Evolutionary conservation across 2,113 vertebrate genomes (phyloP).

Genomic region (Paracanthobrama guichenoti): DNA sequence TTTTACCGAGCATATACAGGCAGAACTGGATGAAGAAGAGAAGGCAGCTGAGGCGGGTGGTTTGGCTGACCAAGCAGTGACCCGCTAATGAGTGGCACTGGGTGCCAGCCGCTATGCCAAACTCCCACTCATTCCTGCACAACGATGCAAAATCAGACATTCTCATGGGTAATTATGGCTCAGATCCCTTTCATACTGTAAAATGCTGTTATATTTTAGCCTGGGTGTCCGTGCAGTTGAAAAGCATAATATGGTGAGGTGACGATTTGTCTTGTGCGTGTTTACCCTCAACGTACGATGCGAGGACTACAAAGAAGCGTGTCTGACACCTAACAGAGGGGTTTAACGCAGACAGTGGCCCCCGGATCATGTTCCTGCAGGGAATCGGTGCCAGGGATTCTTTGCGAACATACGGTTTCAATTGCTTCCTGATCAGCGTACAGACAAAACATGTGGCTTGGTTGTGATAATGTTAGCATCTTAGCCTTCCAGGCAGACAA

Average conservation of each 20-base stretch:
- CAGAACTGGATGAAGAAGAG: constrained; percentile 23
- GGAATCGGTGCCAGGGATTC: constrained; percentile 19
- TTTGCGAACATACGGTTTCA: constrained; percentile 20
- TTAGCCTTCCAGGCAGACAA: not conserved
- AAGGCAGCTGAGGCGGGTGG: not conserved
- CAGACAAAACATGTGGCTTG: not conserved
- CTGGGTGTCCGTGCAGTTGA: not conserved
- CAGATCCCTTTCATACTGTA: constrained; percentile 27
- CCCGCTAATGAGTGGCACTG: constrained; percentile 42
- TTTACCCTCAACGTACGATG: constrained; percentile 14
- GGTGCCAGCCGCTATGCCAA: constrained; percentile 62
- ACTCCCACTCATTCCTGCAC: constrained; percentile 48
- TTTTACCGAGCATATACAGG: not conserved
- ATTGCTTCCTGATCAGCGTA: constrained; percentile 38
- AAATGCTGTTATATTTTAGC: constrained; percentile 25
- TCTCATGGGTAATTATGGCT: constrained; percentile 54
- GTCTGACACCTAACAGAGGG: constrained; percentile 38
- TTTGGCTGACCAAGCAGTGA: constrained; percentile 62
- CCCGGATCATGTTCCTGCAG: constrained; percentile 42
- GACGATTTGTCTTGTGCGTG: constrained; percentile 42
- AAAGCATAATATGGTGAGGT: constrained; percentile 22
- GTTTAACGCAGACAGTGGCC: constrained; percentile 25
- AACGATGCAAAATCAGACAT: constrained; percentile 55
- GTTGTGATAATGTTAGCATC: not conserved
- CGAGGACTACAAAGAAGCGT: constrained; percentile 16